Percentiles rank a stretch among this genome's conserved stretches.
Conservation (phyloP, 2,113 vertebrate species). For the Kryptolebias marmoratus region DNA sequence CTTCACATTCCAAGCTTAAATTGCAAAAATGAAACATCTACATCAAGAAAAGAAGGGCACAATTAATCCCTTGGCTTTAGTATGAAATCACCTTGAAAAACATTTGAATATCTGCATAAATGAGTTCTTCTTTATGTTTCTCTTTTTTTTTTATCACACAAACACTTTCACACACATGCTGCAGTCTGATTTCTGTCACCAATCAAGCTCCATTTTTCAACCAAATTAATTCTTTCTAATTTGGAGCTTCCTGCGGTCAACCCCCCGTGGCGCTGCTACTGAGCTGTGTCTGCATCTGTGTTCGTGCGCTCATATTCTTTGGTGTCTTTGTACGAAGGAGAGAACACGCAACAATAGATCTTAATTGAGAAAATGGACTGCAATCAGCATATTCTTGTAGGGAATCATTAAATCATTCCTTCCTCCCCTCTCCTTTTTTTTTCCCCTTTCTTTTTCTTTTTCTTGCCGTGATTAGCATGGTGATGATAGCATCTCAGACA, state of each 20-base stretch:
- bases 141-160: background rate
- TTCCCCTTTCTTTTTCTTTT: slow-evolving; percentile 51
- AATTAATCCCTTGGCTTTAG: slow-evolving; percentile 13
- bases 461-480: slow-evolving; percentile 68
- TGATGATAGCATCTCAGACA: slow-evolving; percentile 73
- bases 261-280: slow-evolving; percentile 70
- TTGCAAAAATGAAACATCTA: background rate
- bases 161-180: slow-evolving; percentile 10
- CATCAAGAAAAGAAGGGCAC: background rate
- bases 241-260: slow-evolving; percentile 73
- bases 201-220: slow-evolving; percentile 81
- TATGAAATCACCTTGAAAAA: slow-evolving; percentile 28
- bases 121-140: background rate
- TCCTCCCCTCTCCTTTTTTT: slow-evolving; percentile 47
- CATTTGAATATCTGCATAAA: slow-evolving; percentile 23
- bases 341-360: slow-evolving; percentile 74
- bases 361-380: slow-evolving; percentile 80
- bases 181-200: slow-evolving; percentile 65
- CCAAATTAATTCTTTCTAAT: slow-evolving; percentile 82
- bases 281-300: slow-evolving; percentile 47
- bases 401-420: slow-evolving; percentile 76
- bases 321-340: slow-evolving; percentile 40
- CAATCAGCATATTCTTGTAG: slow-evolving; percentile 79
- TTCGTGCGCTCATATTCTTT: slow-evolving; percentile 19
- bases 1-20: background rate